Evolutionary conservation across 1,140 invertebrate species (phyloP).

Genomic region (Oppia nitens): DNA sequence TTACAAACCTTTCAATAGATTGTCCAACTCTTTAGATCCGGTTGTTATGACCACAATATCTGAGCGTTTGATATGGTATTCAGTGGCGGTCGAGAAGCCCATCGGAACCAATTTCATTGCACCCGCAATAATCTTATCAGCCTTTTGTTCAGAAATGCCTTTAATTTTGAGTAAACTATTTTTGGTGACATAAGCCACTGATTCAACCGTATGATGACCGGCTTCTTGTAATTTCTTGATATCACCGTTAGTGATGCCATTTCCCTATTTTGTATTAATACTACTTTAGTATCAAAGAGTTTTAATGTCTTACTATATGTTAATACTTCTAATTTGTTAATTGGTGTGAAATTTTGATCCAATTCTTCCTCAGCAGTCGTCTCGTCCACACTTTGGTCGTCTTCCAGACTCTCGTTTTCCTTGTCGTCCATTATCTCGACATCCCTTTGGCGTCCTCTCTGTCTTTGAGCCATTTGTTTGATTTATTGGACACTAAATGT

Average conservation of each 20-base stretch:
- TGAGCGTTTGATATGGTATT: conserved; percentile 80
- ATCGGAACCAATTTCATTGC: conserved; percentile 84
- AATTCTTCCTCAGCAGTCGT: no score
- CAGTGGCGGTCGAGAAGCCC: conserved; percentile 93
- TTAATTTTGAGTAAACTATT: conserved; percentile 77
- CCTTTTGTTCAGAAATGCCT: conserved; percentile 84
- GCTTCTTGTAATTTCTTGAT: conserved; percentile 84
- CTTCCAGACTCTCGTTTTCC: background rate
- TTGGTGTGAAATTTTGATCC: conserved; percentile 3
- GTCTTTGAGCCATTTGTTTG: background rate
- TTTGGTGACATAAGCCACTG: conserved; percentile 84
- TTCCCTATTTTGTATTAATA: conserved; percentile 24
- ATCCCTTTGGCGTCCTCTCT: background rate
- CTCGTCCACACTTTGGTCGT: no score
- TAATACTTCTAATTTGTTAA: conserved; percentile 10
- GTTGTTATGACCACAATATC: conserved; percentile 58
- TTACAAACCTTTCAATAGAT: conserved; percentile 44
- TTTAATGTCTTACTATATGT: background rate
- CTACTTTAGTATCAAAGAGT: background rate
- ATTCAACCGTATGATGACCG: conserved; percentile 85
- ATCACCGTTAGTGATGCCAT: conserved; percentile 69
- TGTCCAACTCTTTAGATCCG: conserved; percentile 75
- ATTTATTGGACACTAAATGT: no score
- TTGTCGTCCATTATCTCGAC: background rate
- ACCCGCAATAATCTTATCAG: conserved; percentile 73